Percentiles rank a stretch among this genome's conserved stretches.
These are phyloP conservation scores for Exocentrus adspersus DNA, from an alignment of 2,888 invertebrate genomes.

Conservation along the genomic window DNA sequence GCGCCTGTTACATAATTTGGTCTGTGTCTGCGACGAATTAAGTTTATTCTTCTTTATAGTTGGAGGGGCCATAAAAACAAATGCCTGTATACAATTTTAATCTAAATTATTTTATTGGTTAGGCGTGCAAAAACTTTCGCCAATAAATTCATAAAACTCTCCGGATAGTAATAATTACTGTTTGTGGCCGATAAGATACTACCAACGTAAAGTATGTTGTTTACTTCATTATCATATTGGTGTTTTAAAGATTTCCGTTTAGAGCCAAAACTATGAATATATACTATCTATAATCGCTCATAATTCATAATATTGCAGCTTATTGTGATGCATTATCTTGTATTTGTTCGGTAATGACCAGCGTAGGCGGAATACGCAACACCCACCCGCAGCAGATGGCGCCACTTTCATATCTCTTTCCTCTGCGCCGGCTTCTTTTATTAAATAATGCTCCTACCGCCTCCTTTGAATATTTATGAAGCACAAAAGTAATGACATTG, in stretches of 20 bases:
- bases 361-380: conserved; percentile 39
- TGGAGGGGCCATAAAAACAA: conserved; percentile 10
- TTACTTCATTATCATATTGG: too few species aligned
- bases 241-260: too few species aligned
- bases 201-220: too few species aligned
- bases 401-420: conserved; percentile 41
- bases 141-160: conserved; percentile 18
- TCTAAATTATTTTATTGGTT: conserved; percentile 24
- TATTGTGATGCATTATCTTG: too few species aligned
- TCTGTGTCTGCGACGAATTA: too few species aligned
- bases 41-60: background rate
- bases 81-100: conserved; percentile 10
- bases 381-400: conserved; percentile 44
- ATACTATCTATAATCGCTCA: too few species aligned
- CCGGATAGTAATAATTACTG: conserved; percentile 30
- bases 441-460: conserved; percentile 37
- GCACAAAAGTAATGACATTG: too few species aligned
- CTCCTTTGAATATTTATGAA: background rate
- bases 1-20: too few species aligned
- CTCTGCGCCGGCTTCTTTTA: conserved; percentile 35
- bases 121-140: conserved; percentile 18
- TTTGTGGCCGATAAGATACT: too few species aligned
- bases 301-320: too few species aligned
- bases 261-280: too few species aligned
- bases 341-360: too few species aligned